Base-by-base conservation (phyloP, 2,797 vertebrate species). In the Choloepus didactylus region DNA sequence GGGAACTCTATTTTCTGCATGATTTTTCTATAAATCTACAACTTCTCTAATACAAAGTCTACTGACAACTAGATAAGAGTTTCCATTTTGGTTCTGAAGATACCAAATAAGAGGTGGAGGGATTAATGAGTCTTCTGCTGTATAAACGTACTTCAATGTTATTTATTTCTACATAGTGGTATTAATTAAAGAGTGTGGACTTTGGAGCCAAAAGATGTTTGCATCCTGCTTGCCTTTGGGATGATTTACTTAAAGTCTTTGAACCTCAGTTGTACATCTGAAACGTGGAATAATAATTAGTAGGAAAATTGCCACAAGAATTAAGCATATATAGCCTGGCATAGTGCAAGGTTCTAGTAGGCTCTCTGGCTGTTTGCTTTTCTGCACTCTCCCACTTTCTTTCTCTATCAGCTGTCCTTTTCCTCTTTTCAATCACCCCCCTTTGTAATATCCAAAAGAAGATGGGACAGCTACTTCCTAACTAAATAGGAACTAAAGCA, bases 201-300 rank as follows among this genome's bases (percentile, higher is more conserved):
- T 66, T 89, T 31, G 46, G 51, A 79, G 9, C 5, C 11, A 41
- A 91, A 3, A 21, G 11, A 72, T 35, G 21, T 82, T 75, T 81
- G 25, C 56, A 66, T 49, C 8, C 35, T 89, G 10, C 69, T 54
- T 38, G 41, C 46, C 7, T 60, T 86, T 12, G 80, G 51, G 49
- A 62, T 70, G 56, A 82, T 66, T 86, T 86, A 75, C 11, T 82
- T 64, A 92, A 44, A 18, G 54, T 70, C 44, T 94, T 19, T 89
- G 54, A 86, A 92, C 59, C 73, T 87, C 67, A 80, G 62, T 69
- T 86, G 51, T 0, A 76, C 8, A 92, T 95, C 83, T 51, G 41
- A 86, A 92, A 62, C 80, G 18, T 29, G 31, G 31, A 27, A 56
- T 60, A 44, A 87, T 70, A 82, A 70, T 67, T 91, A 77, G 81